Conservation (phyloP, 2,797 vertebrate species). For the Liparis tanakae region DNA sequence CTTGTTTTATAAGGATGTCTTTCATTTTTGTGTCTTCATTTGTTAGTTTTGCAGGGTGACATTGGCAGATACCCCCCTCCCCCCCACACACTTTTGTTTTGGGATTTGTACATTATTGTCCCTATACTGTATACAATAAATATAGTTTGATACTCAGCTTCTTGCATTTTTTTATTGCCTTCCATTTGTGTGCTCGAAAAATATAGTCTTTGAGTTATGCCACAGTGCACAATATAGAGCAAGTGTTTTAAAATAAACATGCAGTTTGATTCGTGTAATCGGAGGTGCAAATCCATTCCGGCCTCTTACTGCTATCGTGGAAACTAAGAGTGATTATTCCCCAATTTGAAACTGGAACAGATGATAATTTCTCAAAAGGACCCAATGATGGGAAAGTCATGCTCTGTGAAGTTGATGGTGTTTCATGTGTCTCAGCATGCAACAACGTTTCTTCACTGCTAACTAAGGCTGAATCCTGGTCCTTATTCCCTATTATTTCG, state of each 20-base stretch:
- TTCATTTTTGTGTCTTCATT: constrained; percentile 42
- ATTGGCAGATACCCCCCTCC: constrained; percentile 23
- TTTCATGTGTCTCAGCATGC: too few species aligned
- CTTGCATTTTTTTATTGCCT: constrained; percentile 34
- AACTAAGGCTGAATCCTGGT: too few species aligned
- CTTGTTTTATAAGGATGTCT: constrained; percentile 26
- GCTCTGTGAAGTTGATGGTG: too few species aligned
- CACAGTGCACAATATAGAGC: neutral
- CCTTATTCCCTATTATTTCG: too few species aligned
- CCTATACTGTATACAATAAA: constrained; percentile 88
- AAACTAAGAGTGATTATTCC: neutral
- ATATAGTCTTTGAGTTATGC: neutral
- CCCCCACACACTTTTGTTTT: neutral
- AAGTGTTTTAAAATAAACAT: constrained; percentile 1
- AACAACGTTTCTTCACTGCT: too few species aligned
- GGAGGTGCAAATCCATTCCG: constrained; percentile 8
- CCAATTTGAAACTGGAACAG: neutral
- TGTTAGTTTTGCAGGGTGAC: constrained; percentile 40
- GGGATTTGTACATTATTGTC: constrained; percentile 81
- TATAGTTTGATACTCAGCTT: constrained; percentile 83
- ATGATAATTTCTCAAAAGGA: neutral
- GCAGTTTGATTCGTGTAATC: neutral
- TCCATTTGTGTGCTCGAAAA: constrained; percentile 5
- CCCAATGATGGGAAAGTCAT: too few species aligned
- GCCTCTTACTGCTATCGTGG: neutral